These are phyloP conservation scores for Rhineura floridana DNA, from an alignment of 2,113 vertebrate species.

Conservation along the genomic window DNA sequence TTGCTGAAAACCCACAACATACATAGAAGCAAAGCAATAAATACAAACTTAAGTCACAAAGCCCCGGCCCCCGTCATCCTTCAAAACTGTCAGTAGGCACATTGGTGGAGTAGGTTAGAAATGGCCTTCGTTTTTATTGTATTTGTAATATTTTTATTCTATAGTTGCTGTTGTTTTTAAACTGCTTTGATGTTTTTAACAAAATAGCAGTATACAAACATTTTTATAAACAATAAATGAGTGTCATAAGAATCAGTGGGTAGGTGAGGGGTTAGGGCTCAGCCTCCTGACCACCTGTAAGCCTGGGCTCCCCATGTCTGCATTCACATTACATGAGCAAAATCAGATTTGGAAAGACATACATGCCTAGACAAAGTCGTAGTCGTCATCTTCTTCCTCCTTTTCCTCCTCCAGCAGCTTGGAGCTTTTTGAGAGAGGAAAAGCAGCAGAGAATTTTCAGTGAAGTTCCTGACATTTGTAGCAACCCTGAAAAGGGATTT, in stretches of 20 bases:
- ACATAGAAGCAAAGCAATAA: neutral
- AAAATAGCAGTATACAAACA: too few relatives aligned
- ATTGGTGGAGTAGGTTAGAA: neutral
- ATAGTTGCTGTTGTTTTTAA: too few relatives aligned
- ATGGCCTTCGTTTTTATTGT: too few relatives aligned
- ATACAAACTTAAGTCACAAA: neutral
- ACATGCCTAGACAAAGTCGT: too few relatives aligned
- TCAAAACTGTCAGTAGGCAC: neutral
- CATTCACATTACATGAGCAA: neutral
- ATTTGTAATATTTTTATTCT: too few relatives aligned
- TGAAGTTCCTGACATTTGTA: conserved; percentile 1
- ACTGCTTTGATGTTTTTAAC: too few relatives aligned
- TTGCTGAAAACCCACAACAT: neutral
- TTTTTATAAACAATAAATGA: too few relatives aligned
- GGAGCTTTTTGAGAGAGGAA: neutral
- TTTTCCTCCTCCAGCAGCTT: neutral
- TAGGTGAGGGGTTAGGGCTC: too few relatives aligned
- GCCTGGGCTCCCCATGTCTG: neutral
- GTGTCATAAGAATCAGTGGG: neutral
- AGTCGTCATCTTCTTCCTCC: neutral
- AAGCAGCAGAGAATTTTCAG: neutral
- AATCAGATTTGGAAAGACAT: neutral
- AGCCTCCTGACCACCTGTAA: neutral
- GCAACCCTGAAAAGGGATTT: conserved; percentile 1
- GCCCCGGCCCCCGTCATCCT: too few relatives aligned